Evolutionary conservation across 2,113 vertebrate genomes (phyloP).

Genomic region (Centropus bengalensis): DNA sequence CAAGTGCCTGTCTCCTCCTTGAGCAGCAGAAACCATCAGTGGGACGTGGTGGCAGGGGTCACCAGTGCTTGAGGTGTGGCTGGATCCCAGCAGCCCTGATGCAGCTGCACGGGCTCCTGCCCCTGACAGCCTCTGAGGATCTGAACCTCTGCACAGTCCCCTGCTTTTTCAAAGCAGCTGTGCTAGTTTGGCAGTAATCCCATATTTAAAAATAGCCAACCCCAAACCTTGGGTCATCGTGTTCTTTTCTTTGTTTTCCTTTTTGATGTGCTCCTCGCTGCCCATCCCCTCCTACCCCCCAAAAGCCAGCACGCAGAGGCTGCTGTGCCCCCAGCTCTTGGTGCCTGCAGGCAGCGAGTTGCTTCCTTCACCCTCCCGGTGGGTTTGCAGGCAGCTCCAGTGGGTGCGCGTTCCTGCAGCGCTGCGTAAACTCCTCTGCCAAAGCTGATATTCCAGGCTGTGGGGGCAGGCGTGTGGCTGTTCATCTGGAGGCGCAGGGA

Average conservation of each 20-base stretch:
- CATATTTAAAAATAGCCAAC: conserved; percentile 49
- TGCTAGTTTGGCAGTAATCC: conserved; percentile 31
- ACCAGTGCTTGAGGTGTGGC: not conserved
- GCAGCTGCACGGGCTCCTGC: not conserved
- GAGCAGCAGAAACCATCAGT: not conserved
- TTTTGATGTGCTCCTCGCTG: not conserved
- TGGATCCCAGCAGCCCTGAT: not conserved
- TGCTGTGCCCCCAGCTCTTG: not conserved
- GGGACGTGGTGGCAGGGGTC: not conserved
- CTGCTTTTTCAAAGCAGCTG: conserved; percentile 35
- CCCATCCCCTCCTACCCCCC: not conserved
- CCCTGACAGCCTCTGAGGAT: not conserved
- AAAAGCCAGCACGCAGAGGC: rapidly evolving
- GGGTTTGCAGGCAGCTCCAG: not conserved
- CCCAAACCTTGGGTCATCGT: not conserved
- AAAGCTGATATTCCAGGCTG: not conserved
- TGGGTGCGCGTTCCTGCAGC: rapidly evolving
- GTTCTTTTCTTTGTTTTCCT: conserved; percentile 4
- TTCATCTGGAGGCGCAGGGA: not conserved
- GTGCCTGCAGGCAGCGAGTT: rapidly evolving
- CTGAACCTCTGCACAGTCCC: not conserved
- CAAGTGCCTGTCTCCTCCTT: not conserved
- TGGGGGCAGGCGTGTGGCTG: rapidly evolving
- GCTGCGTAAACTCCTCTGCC: not conserved
- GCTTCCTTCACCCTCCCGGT: not conserved